phyloP scores from a whole-genome alignment of 2,888 invertebrate species.

The Nephrotoma appendiculata region DNA sequence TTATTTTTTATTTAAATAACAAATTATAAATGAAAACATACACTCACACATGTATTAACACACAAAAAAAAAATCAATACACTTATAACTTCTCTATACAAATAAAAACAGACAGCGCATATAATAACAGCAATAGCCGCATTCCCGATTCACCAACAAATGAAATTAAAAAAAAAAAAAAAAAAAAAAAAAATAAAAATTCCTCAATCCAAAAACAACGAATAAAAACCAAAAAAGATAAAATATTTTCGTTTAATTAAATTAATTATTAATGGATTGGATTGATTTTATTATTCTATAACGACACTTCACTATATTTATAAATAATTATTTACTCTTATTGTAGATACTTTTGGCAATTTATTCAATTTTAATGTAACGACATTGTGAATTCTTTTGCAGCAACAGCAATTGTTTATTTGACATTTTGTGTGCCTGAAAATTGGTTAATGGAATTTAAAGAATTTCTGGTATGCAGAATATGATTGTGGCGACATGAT shows the following conservation, averaged over 20 bases:
- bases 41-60: neutral
- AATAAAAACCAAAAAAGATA: neutral
- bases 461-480: constrained; percentile 4
- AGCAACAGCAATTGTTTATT: constrained; percentile 2
- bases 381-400: constrained; percentile 2
- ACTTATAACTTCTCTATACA: neutral
- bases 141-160: neutral
- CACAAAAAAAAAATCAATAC: neutral
- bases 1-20: neutral
- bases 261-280: neutral
- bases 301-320: neutral
- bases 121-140: constrained; percentile 6
- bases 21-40: neutral
- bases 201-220: neutral
- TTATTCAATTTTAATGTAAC: neutral
- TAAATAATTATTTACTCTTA: neutral
- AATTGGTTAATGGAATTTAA: neutral
- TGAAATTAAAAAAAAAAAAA: neutral
- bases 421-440: neutral
- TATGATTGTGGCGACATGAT: neutral
- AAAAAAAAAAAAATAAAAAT: neutral
- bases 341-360: neutral
- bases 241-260: neutral
- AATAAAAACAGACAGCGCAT: constrained; percentile 2
- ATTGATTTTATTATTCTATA: neutral